Evolutionary conservation across 2,113 vertebrate species (phyloP).

Genomic region (Alligator sinensis): DNA sequence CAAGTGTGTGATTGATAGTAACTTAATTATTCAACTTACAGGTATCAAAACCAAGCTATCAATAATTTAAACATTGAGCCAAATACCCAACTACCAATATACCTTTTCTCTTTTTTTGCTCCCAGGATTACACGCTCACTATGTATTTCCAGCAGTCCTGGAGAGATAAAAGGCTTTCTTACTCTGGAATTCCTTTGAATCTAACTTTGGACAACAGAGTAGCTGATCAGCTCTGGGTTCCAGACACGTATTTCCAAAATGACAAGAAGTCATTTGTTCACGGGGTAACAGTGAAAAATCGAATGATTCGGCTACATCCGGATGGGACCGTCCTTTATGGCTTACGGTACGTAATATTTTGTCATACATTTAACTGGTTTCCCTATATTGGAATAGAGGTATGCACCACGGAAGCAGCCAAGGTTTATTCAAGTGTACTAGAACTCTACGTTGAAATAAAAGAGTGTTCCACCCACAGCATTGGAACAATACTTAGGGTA

Average conservation of each 20-base stretch:
- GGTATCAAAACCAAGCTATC: neutral
- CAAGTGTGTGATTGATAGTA: neutral
- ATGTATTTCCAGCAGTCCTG: constrained; percentile 97
- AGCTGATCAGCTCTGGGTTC: constrained; percentile 93
- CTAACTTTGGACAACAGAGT: constrained; percentile 94
- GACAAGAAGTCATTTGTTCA: constrained; percentile 96
- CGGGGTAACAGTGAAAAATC: constrained; percentile 93
- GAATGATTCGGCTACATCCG: constrained; percentile 94
- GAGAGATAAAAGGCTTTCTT: constrained; percentile 94
- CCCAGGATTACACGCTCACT: constrained; percentile 94
- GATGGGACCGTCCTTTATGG: constrained; percentile 94
- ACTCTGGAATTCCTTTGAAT: constrained; percentile 94
- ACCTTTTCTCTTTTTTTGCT: constrained; percentile 21
- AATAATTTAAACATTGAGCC: neutral
- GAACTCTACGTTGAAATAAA: neutral
- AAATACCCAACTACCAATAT: constrained; percentile 22
- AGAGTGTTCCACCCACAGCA: neutral
- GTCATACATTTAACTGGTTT: neutral
- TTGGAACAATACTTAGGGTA: neutral
- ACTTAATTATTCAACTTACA: neutral
- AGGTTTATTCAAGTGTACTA: neutral
- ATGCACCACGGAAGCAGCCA: neutral
- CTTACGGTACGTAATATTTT: constrained; percentile 81
- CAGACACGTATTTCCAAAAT: constrained; percentile 94
- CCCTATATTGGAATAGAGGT: neutral